phyloP scores from a whole-genome alignment of 2,113 vertebrate species.

The Elachura formosa region DNA sequence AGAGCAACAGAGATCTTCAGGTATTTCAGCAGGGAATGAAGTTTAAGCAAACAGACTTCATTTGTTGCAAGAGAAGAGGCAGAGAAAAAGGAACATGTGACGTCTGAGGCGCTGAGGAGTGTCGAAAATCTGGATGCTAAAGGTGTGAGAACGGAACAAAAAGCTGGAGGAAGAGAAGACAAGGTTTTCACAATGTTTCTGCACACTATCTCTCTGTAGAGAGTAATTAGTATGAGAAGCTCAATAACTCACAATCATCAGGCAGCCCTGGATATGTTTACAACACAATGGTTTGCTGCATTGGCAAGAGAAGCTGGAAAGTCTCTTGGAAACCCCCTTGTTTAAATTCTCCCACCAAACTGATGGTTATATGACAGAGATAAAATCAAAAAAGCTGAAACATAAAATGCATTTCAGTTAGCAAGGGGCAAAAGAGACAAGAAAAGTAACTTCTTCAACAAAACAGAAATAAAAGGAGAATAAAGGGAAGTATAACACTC shows the following conservation, averaged over 20 bases:
- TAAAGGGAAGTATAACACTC: not conserved
- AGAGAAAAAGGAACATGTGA: not conserved
- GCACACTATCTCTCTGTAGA: not conserved
- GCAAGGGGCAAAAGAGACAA: not conserved
- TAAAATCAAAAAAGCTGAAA: not conserved
- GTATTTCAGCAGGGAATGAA: not conserved
- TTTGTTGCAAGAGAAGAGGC: not conserved
- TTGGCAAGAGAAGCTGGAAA: conserved; percentile 32
- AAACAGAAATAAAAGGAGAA: not conserved
- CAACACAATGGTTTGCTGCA: conserved; percentile 26
- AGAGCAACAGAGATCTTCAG: not conserved
- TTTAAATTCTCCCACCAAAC: conserved; percentile 39
- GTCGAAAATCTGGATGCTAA: not conserved
- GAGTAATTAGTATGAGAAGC: not conserved
- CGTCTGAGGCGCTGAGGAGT: not conserved
- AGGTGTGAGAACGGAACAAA: conserved; percentile 1
- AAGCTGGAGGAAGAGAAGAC: not conserved
- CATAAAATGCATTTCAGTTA: not conserved
- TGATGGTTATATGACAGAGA: not conserved
- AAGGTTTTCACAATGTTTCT: conserved; percentile 20
- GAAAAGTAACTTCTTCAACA: not conserved
- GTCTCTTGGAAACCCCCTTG: conserved; percentile 28
- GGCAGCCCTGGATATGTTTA: conserved; percentile 29
- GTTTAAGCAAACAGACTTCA: not conserved
- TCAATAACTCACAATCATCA: not conserved